Evolutionary conservation across 2,888 invertebrate genomes (phyloP).

Genomic region (Cheilosia urbana): DNA sequence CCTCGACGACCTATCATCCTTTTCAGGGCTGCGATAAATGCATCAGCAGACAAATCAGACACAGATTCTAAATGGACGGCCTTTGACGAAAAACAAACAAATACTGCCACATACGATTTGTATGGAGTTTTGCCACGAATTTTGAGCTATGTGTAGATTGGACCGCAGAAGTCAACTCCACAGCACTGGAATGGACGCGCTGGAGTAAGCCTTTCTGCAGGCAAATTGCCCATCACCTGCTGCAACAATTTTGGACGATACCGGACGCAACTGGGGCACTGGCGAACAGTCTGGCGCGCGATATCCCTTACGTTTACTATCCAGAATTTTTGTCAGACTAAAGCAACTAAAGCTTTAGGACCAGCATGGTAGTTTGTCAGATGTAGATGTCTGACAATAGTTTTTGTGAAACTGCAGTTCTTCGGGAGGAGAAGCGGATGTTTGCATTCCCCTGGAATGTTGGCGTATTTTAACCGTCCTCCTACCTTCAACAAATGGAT

Average conservation of each 20-base stretch:
- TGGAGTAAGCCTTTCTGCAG: background rate
- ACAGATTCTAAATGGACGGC: conserved; percentile 33
- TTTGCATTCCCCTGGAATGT: background rate
- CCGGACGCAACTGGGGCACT: conserved; percentile 42
- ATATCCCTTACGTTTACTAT: conserved; percentile 46
- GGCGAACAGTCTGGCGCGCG: conserved; percentile 21
- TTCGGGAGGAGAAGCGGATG: too few relatives aligned
- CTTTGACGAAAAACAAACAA: conserved; percentile 49
- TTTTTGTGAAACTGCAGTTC: background rate
- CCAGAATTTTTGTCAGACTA: conserved; percentile 56
- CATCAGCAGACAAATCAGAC: background rate
- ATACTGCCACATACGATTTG: conserved; percentile 48
- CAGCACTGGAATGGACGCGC: too few relatives aligned
- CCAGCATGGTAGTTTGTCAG: conserved; percentile 63
- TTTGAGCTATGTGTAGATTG: too few relatives aligned
- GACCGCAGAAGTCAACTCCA: background rate
- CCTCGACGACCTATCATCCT: background rate
- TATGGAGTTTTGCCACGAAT: too few relatives aligned
- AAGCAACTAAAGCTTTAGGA: conserved; percentile 52
- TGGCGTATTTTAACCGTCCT: background rate
- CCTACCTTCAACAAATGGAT: background rate
- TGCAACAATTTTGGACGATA: conserved; percentile 47
- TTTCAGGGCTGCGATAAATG: background rate
- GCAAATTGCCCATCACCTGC: conserved; percentile 35
- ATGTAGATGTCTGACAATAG: conserved; percentile 51